Base-by-base conservation (phyloP, 2,888 invertebrate genomes). In the Phoenoteleia sp. region DNA sequence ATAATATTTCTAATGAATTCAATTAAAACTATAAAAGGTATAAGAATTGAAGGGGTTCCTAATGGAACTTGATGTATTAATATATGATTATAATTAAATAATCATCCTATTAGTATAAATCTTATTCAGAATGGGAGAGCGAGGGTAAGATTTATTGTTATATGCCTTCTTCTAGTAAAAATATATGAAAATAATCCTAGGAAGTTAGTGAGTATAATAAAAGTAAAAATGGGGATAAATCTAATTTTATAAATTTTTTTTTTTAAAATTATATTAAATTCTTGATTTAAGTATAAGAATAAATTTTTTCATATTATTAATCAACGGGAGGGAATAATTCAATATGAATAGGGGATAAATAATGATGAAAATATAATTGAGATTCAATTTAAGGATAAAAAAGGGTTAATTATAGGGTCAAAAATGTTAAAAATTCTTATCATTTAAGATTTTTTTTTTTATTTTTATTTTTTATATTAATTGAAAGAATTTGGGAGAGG, bases 11-110 rank as follows among this genome's bases (percentile, higher is more conserved):
- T 97, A 94, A 96, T 95, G 39, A 96, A 95, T 96, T 97, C 96
- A 95, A 96, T 96, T 93, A 96, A 92, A 6, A 97, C 96, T 95
- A 97, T 96, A 94, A 97, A 96, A 27, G 96, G 96, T 94, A 96
- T 96, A 90, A 97, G 89, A 89, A 95, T 89, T 5, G 89, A 81
- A 0, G 96, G 96, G 0, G 96, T 96, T 87, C 96, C 96, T 94
- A 95, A 95, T 0, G 96, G 96, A 0, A 96, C 95, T 94, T 96
- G 93, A 91, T 96, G 96, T 0, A 95, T 94, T 92, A 96, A 95
- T 95, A 96, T 96, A 90, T 95, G 94, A 91, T 95, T 95, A 0
- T 95, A 95, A 87, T 96, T 95, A 91, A 81, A 83, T 88, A 95
- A 92, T 95, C 96, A 96, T 5, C 96, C 96, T 93, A 94, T 96